phyloP scores from a whole-genome alignment of 2,113 vertebrate species.

The Heterotilapia buettikoferi region DNA sequence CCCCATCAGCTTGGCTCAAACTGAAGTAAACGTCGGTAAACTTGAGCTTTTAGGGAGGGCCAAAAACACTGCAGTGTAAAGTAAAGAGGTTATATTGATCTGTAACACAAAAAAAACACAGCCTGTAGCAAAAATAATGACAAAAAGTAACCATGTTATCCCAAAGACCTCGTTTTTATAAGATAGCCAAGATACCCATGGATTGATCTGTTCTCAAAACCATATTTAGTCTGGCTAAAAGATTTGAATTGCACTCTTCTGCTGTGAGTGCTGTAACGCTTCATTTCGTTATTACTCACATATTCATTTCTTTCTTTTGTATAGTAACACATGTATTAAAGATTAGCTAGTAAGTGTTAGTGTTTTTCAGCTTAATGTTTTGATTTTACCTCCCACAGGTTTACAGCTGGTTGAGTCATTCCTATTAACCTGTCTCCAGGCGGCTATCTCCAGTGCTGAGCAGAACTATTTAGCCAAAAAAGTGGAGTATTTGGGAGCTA shows the following conservation, averaged over 20 bases:
- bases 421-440: not conserved
- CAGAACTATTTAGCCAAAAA: not conserved
- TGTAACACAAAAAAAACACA: not conserved
- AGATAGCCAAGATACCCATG: not conserved
- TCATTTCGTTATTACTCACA: not conserved
- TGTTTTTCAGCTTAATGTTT: not conserved
- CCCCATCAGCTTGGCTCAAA: not conserved
- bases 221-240: not conserved
- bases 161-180: not conserved
- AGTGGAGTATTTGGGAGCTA: not conserved
- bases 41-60: rapidly evolving
- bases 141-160: not conserved
- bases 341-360: not conserved
- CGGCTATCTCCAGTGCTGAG: rapidly evolving
- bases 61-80: not conserved
- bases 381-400: not conserved
- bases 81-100: not conserved
- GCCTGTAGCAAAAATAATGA: not conserved
- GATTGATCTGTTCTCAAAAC: rapidly evolving
- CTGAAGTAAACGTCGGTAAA: rapidly evolving
- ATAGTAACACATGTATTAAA: not conserved
- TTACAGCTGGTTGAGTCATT: not conserved
- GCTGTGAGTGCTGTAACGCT: not conserved
- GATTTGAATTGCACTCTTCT: not conserved
- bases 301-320: not conserved